These are phyloP conservation scores for Oriolus oriolus DNA, from an alignment of 2,113 vertebrate species.

Conservation along the genomic window DNA sequence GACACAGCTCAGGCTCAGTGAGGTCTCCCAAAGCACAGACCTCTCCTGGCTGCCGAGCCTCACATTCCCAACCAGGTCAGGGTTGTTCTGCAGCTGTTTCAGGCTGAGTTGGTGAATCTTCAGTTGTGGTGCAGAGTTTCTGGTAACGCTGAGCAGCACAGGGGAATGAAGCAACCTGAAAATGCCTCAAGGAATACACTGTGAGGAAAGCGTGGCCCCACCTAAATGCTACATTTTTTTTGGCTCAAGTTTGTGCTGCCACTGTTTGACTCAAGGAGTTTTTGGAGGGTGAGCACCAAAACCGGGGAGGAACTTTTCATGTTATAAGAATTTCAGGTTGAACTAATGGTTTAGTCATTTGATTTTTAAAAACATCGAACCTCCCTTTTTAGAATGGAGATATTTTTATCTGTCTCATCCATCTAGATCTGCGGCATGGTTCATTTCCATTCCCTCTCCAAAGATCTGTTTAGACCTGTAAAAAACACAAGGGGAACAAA, in stretches of 20 bases:
- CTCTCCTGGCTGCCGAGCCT: neutral
- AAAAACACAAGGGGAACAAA: neutral
- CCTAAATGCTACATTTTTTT: neutral
- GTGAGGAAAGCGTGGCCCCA: neutral
- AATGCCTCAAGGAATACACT: neutral
- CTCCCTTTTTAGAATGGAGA: neutral
- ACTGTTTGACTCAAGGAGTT: neutral
- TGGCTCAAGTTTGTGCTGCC: neutral
- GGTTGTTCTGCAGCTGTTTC: neutral
- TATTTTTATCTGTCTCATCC: neutral
- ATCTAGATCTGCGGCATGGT: neutral
- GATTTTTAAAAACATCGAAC: neutral
- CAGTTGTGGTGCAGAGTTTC: neutral
- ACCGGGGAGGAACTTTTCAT: neutral
- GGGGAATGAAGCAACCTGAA: constrained; percentile 25
- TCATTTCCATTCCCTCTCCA: neutral
- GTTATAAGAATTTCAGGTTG: neutral
- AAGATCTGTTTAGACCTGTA: neutral
- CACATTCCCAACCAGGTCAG: neutral
- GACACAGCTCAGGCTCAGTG: neutral
- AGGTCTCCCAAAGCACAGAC: neutral
- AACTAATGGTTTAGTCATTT: neutral
- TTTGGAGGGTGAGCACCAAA: neutral
- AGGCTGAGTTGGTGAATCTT: neutral
- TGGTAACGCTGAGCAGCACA: neutral